phyloP scores from a whole-genome alignment of 2,113 vertebrate genomes.

The Mustela nigripes region DNA sequence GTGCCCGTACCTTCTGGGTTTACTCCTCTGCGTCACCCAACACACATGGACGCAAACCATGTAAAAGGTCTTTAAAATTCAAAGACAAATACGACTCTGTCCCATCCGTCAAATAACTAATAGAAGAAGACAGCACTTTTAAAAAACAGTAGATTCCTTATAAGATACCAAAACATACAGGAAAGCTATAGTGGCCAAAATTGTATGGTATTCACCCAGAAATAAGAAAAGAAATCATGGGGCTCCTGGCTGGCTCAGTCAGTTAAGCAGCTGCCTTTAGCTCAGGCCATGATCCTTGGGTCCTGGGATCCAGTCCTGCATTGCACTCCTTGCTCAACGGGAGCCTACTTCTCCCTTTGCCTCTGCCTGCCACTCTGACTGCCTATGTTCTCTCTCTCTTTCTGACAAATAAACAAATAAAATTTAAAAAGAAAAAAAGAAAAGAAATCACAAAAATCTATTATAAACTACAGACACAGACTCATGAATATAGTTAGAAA shows the following conservation, averaged over 20 bases:
- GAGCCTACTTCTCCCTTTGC: too few relatives aligned
- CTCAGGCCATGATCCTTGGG: too few relatives aligned
- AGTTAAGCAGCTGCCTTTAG: too few relatives aligned
- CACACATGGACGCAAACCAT: background rate
- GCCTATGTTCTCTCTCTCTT: too few relatives aligned
- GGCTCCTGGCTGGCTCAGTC: too few relatives aligned
- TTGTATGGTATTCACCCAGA: background rate
- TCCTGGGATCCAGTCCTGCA: too few relatives aligned
- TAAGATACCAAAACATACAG: background rate
- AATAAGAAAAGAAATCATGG: background rate
- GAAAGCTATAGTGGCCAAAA: background rate
- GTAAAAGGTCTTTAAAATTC: background rate
- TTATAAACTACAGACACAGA: background rate
- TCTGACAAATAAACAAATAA: too few relatives aligned
- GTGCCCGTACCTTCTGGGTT: background rate
- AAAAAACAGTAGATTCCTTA: background rate
- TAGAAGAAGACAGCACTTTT: background rate
- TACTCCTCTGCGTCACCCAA: background rate
- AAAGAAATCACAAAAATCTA: conserved; percentile 33
- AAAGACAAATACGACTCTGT: background rate
- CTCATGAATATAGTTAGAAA: conserved; percentile 54
- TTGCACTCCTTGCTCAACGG: too few relatives aligned
- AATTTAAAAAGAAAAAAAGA: too few relatives aligned
- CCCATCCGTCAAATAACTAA: background rate
- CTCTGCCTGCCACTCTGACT: too few relatives aligned